Conservation (phyloP, 1,140 invertebrate genomes). For the Nasonia longicornis region DNA sequence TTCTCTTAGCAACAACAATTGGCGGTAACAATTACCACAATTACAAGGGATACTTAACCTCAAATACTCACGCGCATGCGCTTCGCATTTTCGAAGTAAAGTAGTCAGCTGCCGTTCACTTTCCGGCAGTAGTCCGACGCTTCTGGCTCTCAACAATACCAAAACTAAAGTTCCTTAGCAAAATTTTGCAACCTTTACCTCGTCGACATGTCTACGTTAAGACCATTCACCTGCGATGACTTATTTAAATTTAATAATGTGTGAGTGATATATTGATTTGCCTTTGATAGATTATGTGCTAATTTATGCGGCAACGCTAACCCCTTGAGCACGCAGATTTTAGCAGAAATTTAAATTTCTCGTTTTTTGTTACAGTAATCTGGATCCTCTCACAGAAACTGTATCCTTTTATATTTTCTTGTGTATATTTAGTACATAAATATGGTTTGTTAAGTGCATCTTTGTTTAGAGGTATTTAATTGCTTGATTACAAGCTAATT, state of each 20-base stretch:
- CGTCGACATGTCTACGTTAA: conserved; percentile 86
- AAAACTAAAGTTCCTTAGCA: conserved; percentile 47
- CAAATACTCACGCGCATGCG: conserved; percentile 17
- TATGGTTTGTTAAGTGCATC: neutral
- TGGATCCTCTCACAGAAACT: conserved; percentile 97
- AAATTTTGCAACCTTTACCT: conserved; percentile 39
- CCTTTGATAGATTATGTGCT: neutral
- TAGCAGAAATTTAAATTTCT: neutral
- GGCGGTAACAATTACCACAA: neutral
- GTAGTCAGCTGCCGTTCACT: neutral
- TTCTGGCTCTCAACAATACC: conserved; percentile 41
- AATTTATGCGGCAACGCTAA: conserved; percentile 34
- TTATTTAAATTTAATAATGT: conserved; percentile 97
- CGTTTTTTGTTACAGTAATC: conserved; percentile 79
- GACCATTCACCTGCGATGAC: conserved; percentile 94
- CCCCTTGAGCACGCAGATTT: neutral
- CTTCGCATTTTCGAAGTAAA: neutral
- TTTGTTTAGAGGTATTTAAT: neutral
- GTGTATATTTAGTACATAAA: conserved; percentile 20
- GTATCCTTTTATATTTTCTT: conserved; percentile 72
- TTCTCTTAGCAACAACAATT: conserved; percentile 15
- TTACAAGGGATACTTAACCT: conserved; percentile 11
- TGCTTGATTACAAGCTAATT: conserved; percentile 6
- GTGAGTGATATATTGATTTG: conserved; percentile 73
- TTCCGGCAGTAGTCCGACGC: conserved; percentile 9